Percentiles rank a stretch among this genome's conserved stretches.
phyloP scores from a whole-genome alignment of 1,140 invertebrate genomes.

The Hyles euphorbiae region DNA sequence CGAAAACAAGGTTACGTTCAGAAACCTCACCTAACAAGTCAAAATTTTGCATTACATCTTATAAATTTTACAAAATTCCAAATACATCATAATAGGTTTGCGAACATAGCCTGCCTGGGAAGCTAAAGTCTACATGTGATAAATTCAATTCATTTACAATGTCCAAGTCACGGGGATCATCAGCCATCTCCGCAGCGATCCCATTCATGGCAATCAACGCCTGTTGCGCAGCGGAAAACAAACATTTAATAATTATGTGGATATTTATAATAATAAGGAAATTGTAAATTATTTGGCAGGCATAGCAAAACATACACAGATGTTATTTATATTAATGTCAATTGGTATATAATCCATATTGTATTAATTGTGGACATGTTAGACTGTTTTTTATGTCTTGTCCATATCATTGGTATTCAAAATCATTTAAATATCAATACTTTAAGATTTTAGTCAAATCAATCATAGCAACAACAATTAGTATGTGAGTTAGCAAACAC shows the following conservation, averaged over 20 bases:
- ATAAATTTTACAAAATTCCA: slow-evolving; percentile 6
- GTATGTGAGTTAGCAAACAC: neutral
- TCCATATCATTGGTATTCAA: too few relatives aligned
- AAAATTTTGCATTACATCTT: slow-evolving; percentile 2
- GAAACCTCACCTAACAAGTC: slow-evolving; percentile 53
- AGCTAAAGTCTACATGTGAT: slow-evolving; percentile 49
- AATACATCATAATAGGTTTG: slow-evolving; percentile 43
- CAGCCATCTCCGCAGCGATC: slow-evolving; percentile 51
- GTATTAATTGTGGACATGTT: neutral
- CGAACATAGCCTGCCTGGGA: slow-evolving; percentile 65
- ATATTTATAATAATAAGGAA: neutral
- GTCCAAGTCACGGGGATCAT: slow-evolving; percentile 51
- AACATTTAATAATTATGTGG: slow-evolving; percentile 31
- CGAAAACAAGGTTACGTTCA: slow-evolving; percentile 67
- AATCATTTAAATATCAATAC: too few relatives aligned
- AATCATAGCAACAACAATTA: too few relatives aligned
- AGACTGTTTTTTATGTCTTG: too few relatives aligned
- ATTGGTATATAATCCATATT: slow-evolving; percentile 1
- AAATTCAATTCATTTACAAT: slow-evolving; percentile 64
- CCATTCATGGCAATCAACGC: slow-evolving; percentile 67
- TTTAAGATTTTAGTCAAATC: too few relatives aligned
- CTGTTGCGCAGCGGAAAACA: slow-evolving; percentile 62
- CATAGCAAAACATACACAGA: too few relatives aligned
- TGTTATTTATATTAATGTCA: neutral
- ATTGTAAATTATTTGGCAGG: slow-evolving; percentile 3